phyloP scores from a whole-genome alignment of 2,113 vertebrate species.

The Chamaetylas fuelleborni region DNA sequence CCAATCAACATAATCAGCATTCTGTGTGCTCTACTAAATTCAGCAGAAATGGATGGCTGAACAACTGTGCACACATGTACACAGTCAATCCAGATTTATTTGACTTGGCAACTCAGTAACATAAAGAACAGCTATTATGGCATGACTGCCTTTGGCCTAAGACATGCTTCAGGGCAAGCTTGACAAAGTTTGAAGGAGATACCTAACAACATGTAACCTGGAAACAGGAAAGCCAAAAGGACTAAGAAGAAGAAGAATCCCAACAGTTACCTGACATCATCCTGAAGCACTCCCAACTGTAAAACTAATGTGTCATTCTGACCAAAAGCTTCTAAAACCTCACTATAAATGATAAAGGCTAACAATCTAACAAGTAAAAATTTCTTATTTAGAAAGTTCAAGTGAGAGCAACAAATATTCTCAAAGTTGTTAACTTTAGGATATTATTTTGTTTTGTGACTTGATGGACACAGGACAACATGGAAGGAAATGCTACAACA shows the following conservation, averaged over 20 bases:
- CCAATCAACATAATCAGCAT: background rate
- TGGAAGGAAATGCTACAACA: background rate
- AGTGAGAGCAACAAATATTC: background rate
- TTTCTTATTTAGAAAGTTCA: background rate
- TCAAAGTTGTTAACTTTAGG: background rate
- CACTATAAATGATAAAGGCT: background rate
- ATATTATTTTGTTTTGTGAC: background rate
- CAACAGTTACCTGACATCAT: background rate
- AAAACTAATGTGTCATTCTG: background rate
- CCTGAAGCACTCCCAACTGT: background rate
- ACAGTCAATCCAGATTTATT: constrained; percentile 7
- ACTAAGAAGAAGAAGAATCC: background rate
- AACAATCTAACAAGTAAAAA: background rate
- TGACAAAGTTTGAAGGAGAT: background rate
- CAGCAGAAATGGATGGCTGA: background rate
- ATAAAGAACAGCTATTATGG: background rate
- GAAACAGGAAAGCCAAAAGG: background rate
- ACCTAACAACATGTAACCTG: background rate
- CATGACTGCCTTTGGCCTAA: background rate
- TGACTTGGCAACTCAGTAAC: background rate
- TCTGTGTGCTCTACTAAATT: background rate
- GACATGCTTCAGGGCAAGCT: background rate
- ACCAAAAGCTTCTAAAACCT: background rate
- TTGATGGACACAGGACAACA: background rate
- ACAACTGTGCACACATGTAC: constrained; percentile 8